phyloP scores from a whole-genome alignment of 2,888 invertebrate genomes.

The Alentia gelatinosa region DNA sequence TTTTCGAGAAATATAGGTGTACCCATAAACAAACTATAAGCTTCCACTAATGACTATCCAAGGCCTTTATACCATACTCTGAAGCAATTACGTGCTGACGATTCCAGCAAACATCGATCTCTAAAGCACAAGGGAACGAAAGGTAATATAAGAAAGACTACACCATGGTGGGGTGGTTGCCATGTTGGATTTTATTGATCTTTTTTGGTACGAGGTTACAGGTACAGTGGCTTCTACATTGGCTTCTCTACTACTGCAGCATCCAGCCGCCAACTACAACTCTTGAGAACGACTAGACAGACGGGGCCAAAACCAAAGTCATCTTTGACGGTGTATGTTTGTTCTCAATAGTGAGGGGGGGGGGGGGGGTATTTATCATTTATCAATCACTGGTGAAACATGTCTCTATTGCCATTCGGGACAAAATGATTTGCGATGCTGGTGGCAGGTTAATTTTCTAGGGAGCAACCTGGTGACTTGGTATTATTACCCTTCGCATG shows the following conservation, averaged over 20 bases:
- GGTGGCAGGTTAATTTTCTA: not conserved
- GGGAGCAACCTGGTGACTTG: not conserved
- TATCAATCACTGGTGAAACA: not conserved
- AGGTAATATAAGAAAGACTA: not conserved
- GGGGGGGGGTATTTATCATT: not conserved
- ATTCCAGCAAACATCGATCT: no score
- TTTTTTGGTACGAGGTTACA: slow-evolving; percentile 12
- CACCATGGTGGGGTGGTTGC: slow-evolving; percentile 19
- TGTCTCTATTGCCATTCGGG: not conserved
- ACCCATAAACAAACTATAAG: no score
- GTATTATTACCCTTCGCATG: not conserved
- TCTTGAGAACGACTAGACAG: slow-evolving; percentile 6
- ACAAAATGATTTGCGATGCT: not conserved
- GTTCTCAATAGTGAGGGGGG: not conserved
- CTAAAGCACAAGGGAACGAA: no score
- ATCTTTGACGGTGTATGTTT: not conserved
- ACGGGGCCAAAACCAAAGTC: slow-evolving; percentile 21
- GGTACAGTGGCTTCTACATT: not conserved
- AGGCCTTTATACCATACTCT: no score
- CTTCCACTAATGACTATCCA: no score
- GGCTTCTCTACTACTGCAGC: not conserved
- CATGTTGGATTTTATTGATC: slow-evolving; percentile 42
- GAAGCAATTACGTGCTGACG: no score
- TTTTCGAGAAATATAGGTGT: no score
- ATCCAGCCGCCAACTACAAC: slow-evolving; percentile 14